These are phyloP conservation scores for Amazona vittata DNA, from an alignment of 2,113 vertebrate species.

Conservation along the genomic window DNA sequence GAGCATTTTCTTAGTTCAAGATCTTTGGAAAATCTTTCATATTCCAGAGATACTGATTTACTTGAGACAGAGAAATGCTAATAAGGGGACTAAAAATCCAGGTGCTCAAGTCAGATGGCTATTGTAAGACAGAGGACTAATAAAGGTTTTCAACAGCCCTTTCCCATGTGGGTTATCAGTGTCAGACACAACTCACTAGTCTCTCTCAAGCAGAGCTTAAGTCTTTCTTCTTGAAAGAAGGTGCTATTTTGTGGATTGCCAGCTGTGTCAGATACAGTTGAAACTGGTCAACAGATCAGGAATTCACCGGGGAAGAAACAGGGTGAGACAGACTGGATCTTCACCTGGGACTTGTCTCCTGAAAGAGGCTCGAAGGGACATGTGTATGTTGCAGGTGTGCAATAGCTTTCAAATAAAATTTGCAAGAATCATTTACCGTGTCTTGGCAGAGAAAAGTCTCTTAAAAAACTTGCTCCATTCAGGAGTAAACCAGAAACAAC, in stretches of 20 bases:
- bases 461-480: not conserved
- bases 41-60: not conserved
- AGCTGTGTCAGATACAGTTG: not conserved
- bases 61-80: not conserved
- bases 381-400: no score
- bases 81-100: not conserved
- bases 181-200: not conserved
- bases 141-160: not conserved
- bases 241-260: not conserved
- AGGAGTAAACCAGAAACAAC: not conserved
- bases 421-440: not conserved
- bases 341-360: not conserved
- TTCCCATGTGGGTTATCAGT: not conserved
- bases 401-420: not conserved
- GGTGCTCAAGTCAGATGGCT: not conserved
- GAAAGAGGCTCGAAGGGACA: not conserved
- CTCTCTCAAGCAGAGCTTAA: not conserved
- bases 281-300: not conserved
- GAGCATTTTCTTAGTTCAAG: not conserved
- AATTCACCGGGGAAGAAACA: not conserved
- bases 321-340: not conserved
- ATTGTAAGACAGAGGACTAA: not conserved
- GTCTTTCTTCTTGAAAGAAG: not conserved
- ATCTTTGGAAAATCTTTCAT: not conserved
- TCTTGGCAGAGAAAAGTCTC: not conserved